A percentile compares a stretch with the other conserved stretches of the same genome.
Evolutionary conservation across 1,140 invertebrate species (phyloP).

Genomic region (Polyergus mexicanus): DNA sequence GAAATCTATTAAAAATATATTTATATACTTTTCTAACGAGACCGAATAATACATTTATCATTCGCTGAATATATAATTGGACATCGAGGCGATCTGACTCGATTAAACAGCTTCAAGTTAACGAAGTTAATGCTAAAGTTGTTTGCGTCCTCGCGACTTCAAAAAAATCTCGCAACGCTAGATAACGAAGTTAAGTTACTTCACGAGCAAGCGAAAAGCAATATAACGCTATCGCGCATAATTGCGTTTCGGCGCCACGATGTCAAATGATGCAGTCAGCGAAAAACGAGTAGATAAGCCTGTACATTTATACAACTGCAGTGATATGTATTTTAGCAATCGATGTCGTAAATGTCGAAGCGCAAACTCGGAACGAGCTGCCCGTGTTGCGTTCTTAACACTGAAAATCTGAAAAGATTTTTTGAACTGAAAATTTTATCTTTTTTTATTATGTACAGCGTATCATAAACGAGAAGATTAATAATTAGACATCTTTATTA

Average conservation of each 20-base stretch:
- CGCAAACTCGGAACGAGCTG: background rate
- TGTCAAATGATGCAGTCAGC: slow-evolving; percentile 23
- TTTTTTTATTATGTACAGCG: background rate
- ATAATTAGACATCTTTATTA: too few relatives aligned
- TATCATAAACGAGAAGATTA: too few relatives aligned
- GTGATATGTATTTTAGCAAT: slow-evolving; percentile 13
- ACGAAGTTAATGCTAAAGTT: background rate
- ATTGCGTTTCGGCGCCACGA: slow-evolving; percentile 14
- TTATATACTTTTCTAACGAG: background rate
- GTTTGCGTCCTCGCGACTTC: background rate
- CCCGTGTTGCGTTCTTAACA: background rate
- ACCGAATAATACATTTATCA: background rate
- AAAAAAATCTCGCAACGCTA: slow-evolving; percentile 17
- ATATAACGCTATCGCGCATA: slow-evolving; percentile 40
- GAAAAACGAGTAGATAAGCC: slow-evolving; percentile 33
- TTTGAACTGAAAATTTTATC: background rate
- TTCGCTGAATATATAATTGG: background rate
- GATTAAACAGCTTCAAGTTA: background rate
- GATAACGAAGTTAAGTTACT: slow-evolving; percentile 31
- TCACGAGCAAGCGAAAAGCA: slow-evolving; percentile 11
- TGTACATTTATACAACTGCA: slow-evolving; percentile 31
- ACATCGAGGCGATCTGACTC: background rate
- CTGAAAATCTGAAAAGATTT: background rate
- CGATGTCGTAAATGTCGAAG: slow-evolving; percentile 15
- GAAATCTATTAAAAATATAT: background rate